Conservation (phyloP, 2,113 vertebrate genomes). For the Dasyornis broadbenti region DNA sequence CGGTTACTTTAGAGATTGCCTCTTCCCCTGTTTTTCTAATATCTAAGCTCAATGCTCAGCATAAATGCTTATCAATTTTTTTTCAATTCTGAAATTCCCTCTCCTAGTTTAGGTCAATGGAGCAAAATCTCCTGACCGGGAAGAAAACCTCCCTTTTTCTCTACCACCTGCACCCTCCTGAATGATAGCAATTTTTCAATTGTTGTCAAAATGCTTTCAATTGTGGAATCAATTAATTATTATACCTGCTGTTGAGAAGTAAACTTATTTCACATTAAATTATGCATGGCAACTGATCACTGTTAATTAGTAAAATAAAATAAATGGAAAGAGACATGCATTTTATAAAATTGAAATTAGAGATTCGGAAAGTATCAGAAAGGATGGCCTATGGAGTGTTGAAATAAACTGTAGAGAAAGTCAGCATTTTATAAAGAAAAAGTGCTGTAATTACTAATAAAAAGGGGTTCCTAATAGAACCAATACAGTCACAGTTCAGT, state of each 20-base stretch:
- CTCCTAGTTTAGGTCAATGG: not conserved
- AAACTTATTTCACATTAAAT: not conserved
- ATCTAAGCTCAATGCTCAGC: not conserved
- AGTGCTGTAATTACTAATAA: not conserved
- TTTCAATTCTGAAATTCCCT: not conserved
- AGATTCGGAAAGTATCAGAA: not conserved
- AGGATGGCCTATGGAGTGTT: not conserved
- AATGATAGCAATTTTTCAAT: not conserved
- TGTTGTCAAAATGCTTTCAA: not conserved
- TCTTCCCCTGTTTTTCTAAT: not conserved
- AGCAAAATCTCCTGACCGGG: not conserved
- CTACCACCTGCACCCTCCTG: not conserved
- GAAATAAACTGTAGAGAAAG: not conserved
- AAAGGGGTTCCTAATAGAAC: not conserved
- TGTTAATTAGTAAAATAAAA: not conserved
- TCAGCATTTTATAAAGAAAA: not conserved
- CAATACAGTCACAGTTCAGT: not conserved
- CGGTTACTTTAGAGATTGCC: not conserved
- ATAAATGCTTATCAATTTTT: not conserved
- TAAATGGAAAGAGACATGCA: not conserved
- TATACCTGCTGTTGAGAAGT: not conserved
- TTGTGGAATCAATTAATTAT: not conserved
- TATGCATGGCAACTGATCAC: not conserved
- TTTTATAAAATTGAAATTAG: not conserved
- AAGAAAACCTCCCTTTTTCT: not conserved